Evolutionary conservation across 2,113 vertebrate genomes (phyloP).

Genomic region (Rhinoderma darwinii): DNA sequence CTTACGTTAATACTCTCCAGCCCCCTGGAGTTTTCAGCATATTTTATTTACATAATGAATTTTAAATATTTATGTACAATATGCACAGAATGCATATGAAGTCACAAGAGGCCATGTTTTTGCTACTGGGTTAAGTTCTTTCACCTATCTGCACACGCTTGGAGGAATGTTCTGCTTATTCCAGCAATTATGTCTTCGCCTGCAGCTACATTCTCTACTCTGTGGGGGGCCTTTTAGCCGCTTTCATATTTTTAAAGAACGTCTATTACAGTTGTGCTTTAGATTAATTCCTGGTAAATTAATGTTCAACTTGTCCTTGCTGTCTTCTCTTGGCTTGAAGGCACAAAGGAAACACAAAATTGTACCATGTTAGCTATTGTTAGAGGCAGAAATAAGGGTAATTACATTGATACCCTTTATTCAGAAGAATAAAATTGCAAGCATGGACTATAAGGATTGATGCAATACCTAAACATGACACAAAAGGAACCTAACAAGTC

Average conservation of each 20-base stretch:
- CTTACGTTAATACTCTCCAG: neutral
- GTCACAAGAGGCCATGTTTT: slow-evolving; percentile 36
- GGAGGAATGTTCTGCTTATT: slow-evolving; percentile 35
- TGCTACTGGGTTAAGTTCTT: slow-evolving; percentile 40
- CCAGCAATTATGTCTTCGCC: slow-evolving; percentile 24
- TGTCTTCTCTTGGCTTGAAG: neutral
- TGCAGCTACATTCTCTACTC: slow-evolving; percentile 40
- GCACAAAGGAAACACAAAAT: neutral
- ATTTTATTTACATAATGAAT: slow-evolving; percentile 8
- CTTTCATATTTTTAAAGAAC: slow-evolving; percentile 19
- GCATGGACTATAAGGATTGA: neutral
- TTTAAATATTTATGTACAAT: slow-evolving; percentile 9
- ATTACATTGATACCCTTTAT: neutral
- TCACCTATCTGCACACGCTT: slow-evolving; percentile 28
- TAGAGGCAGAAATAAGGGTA: neutral
- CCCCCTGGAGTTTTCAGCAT: neutral
- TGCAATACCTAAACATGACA: neutral
- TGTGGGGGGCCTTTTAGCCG: slow-evolving; percentile 2
- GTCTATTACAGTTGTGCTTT: slow-evolving; percentile 49
- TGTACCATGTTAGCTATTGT: neutral
- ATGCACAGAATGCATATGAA: slow-evolving; percentile 4
- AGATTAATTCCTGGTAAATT: slow-evolving; percentile 10
- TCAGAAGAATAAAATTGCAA: neutral
- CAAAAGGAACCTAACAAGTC: neutral
- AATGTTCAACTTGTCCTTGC: neutral